Conservation (phyloP, 2,888 invertebrate species). For the Pilophorus perplexus region DNA sequence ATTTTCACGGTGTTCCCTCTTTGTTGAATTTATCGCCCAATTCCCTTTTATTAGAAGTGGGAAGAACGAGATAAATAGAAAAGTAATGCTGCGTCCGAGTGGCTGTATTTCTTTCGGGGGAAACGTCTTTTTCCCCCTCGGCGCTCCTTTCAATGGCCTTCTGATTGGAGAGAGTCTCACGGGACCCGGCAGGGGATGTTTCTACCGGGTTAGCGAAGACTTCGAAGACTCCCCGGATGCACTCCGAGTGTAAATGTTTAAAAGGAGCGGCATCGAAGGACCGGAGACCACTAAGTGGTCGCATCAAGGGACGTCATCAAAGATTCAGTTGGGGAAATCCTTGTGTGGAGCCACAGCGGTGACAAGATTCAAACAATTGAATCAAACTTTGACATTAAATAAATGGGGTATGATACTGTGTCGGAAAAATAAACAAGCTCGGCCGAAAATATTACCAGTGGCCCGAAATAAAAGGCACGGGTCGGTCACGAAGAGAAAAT, state of each 20-base stretch:
- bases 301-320: slow-evolving; percentile 17
- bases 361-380: no score
- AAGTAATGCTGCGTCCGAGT: slow-evolving; percentile 34
- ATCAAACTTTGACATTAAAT: no score
- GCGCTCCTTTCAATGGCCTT: slow-evolving; percentile 25
- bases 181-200: neutral
- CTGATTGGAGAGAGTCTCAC: slow-evolving; percentile 34
- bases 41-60: slow-evolving; percentile 30
- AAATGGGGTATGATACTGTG: no score
- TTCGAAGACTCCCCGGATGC: no score
- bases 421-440: no score
- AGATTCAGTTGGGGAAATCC: slow-evolving; percentile 11
- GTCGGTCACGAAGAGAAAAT: no score
- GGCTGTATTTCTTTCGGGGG: slow-evolving; percentile 26
- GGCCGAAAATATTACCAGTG: no score
- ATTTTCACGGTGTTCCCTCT: slow-evolving; percentile 11
- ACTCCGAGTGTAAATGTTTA: slow-evolving; percentile 27
- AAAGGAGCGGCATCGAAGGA: slow-evolving; percentile 33
- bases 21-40: slow-evolving; percentile 31
- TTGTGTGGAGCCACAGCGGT: no score
- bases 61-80: slow-evolving; percentile 27
- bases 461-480: no score
- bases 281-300: slow-evolving; percentile 32
- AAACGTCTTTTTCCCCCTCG: neutral
- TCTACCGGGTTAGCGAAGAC: neutral